These are phyloP conservation scores for Leuctra nigra DNA, from an alignment of 2,888 invertebrate genomes.

Conservation along the genomic window DNA sequence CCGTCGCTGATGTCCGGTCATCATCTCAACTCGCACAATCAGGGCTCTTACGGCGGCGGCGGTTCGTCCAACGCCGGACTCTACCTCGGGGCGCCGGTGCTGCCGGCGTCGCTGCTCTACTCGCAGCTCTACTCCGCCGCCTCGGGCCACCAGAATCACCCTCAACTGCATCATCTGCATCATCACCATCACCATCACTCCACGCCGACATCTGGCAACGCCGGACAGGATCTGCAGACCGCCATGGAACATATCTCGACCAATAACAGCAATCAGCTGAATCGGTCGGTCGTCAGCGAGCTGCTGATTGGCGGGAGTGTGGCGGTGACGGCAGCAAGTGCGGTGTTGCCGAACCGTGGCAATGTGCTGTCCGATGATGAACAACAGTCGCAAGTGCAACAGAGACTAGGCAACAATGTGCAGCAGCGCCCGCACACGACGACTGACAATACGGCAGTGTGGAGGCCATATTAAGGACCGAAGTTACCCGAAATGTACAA, in stretches of 20 bases:
- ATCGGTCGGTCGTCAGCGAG: constrained; percentile 23
- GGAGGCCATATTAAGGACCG: constrained; percentile 27
- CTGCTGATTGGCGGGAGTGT: constrained; percentile 22
- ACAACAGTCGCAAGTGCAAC: constrained; percentile 22
- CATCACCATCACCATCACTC: constrained; percentile 25
- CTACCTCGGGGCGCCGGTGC: constrained; percentile 47
- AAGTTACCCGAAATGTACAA: not conserved
- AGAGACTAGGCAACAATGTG: constrained; percentile 17
- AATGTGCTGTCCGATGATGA: constrained; percentile 25
- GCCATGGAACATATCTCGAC: constrained; percentile 28
- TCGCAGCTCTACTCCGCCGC: constrained; percentile 77
- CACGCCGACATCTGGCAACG: not conserved
- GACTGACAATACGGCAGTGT: constrained; percentile 25
- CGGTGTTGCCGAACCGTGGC: constrained; percentile 16
- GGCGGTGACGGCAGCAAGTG: constrained; percentile 19
- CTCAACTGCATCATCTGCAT: constrained; percentile 26
- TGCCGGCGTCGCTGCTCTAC: constrained; percentile 75
- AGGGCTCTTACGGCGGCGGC: constrained; percentile 46
- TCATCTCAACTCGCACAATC: constrained; percentile 46
- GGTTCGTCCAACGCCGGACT: constrained; percentile 27
- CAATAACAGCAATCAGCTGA: constrained; percentile 12
- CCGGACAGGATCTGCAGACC: constrained; percentile 22
- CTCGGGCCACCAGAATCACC: constrained; percentile 36
- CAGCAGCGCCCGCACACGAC: constrained; percentile 24
- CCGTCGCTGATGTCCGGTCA: constrained; percentile 53